Evolutionary conservation across 2,888 invertebrate genomes (phyloP).

Genomic region (Mactromeris polynyma): DNA sequence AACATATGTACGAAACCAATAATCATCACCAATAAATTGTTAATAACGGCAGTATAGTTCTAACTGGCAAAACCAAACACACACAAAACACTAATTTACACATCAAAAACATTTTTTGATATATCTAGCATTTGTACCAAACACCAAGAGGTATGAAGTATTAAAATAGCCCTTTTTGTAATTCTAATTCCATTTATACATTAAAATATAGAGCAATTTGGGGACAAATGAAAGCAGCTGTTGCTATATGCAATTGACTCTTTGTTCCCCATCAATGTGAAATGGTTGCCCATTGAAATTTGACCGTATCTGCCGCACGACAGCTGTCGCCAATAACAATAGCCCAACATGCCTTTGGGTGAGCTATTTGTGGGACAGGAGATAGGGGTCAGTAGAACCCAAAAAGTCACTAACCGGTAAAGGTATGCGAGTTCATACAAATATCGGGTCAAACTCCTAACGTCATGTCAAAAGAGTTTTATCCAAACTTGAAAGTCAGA

Average conservation of each 20-base stretch:
- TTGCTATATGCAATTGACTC: conserved; percentile 13
- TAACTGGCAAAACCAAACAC: neutral
- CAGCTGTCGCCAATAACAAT: conserved; percentile 30
- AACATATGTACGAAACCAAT: no score
- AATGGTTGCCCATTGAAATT: conserved; percentile 15
- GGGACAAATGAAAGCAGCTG: conserved; percentile 20
- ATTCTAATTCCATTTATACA: neutral
- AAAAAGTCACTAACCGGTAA: conserved; percentile 28
- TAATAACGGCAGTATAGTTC: no score
- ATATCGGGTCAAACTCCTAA: neutral
- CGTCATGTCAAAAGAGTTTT: neutral
- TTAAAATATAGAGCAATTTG: neutral
- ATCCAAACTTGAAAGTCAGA: no score
- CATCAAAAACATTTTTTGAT: neutral
- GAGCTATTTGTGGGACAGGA: conserved; percentile 15
- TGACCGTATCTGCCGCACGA: conserved; percentile 27
- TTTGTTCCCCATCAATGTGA: neutral
- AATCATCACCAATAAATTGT: no score
- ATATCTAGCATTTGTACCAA: neutral
- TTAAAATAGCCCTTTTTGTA: neutral
- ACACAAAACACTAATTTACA: neutral
- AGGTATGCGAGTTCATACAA: neutral
- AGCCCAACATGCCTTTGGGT: neutral
- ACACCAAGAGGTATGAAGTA: neutral
- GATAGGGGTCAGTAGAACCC: conserved; percentile 29